Conservation (phyloP, 2,888 invertebrate species). For the Helleia helle region DNA sequence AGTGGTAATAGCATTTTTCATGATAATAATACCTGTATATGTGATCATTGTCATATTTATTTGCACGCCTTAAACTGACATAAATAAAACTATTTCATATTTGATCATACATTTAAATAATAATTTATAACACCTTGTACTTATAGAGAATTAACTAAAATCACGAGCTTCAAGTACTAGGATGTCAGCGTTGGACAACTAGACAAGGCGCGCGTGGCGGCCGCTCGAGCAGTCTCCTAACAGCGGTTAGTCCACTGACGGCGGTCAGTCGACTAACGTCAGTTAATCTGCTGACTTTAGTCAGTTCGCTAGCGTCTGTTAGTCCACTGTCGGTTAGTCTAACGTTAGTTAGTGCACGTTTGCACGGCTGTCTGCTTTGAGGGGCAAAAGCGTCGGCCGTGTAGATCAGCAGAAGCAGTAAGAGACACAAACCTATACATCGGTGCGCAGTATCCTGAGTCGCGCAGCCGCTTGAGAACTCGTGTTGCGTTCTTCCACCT, state of each 20-base stretch:
- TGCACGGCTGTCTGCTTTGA: conserved; percentile 40
- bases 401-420: conserved; percentile 51
- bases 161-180: conserved; percentile 50
- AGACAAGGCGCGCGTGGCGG: conserved; percentile 45
- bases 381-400: conserved; percentile 37
- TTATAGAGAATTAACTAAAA: conserved; percentile 64
- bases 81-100: background rate
- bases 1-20: no score
- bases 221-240: conserved; percentile 21
- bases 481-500: conserved; percentile 28
- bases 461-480: conserved; percentile 43
- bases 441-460: conserved; percentile 47
- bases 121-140: conserved; percentile 50
- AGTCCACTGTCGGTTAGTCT: conserved; percentile 6
- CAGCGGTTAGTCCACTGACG: conserved; percentile 13
- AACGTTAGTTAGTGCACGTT: conserved; percentile 53
- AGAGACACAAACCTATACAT: conserved; percentile 70
- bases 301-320: background rate
- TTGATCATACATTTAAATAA: conserved; percentile 9
- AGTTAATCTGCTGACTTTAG: conserved; percentile 9
- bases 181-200: conserved; percentile 26
- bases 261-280: background rate
- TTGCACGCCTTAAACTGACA: conserved; percentile 1
- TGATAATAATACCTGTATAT: no score
- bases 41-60: conserved; percentile 3